Percentiles rank a stretch among this genome's conserved stretches.
Conservation (phyloP, 2,888 invertebrate genomes). For the Hyles lineata region DNA sequence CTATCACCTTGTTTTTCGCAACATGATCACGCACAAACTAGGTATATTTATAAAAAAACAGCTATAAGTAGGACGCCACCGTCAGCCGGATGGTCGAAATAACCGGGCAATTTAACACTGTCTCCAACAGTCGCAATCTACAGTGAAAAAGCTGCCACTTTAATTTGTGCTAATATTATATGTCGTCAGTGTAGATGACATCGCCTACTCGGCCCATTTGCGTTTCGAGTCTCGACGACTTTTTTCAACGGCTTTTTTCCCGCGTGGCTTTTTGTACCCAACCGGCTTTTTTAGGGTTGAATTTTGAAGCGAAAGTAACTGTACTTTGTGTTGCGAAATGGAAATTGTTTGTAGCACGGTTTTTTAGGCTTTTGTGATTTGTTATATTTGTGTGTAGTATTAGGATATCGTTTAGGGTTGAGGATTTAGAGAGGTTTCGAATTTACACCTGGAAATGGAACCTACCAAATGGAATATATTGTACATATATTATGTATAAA, state of each 20-base stretch:
- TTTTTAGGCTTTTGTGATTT: constrained; percentile 23
- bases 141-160: constrained; percentile 31
- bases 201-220: constrained; percentile 26
- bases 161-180: constrained; percentile 33
- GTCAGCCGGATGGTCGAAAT: constrained; percentile 41
- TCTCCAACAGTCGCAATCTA: constrained; percentile 35
- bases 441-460: no score
- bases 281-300: constrained; percentile 10
- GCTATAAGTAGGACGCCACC: constrained; percentile 26
- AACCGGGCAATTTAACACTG: constrained; percentile 44
- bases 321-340: constrained; percentile 23
- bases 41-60: not conserved
- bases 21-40: not conserved
- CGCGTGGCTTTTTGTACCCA: constrained; percentile 1
- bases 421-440: not conserved
- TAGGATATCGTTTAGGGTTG: not conserved
- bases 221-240: constrained; percentile 25
- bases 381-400: constrained; percentile 26
- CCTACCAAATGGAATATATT: no score
- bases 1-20: no score
- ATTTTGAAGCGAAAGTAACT: constrained; percentile 19
- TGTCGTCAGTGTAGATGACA: constrained; percentile 29
- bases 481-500: no score
- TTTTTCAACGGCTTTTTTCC: constrained; percentile 13
- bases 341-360: constrained; percentile 12